Base-by-base conservation (phyloP, 2,888 invertebrate species). In the Melieria picta region DNA sequence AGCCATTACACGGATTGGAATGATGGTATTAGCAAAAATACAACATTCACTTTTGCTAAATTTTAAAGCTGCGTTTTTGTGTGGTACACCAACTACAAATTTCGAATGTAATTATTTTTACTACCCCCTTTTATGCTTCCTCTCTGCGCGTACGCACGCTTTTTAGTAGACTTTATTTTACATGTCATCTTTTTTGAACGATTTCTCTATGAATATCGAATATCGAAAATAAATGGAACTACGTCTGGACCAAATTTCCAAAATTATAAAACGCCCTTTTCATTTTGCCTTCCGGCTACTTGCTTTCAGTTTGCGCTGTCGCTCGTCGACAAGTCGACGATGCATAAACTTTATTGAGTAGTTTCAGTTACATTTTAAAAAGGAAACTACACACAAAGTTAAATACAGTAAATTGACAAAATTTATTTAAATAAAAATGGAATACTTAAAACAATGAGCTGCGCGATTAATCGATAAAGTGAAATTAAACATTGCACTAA, bases 141-240 rank as follows among this genome's bases (percentile, higher is more conserved):
- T 11, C 11, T 46, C 46, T 65, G 45, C 56, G 43, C 16, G 46
- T 46, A 13, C 46, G 46, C 13, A 56, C 57, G 57, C 56, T 7
- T 56, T 69, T 69, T 66, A 65, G 66, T 62, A 65, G 16, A 63
- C 67, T 72, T 69, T 74, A 74, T 74, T 74, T 74, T 72, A 50
- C 60, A 61, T 72, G 61, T 16, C 43, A 58, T 16, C 67, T 70
- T 72, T 72, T 69, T 69, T 55, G 62, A 66, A 70, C 52, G 16
- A 63, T 67, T 71, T 71, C 61, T 69, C 63, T 63, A 60, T 56
- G 48, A 61, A 71, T 30, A 30, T 30, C 30, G 30, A 71, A 66
- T 50, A 71, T 69, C 48, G 11, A 11, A 67, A 45, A 65, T 63
- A 67, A 7, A 52, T 30, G 52, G 4, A 72, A 52, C 43, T 69